Evolutionary conservation across 2,797 vertebrate species (phyloP).

Genomic region (Acanthurus tractus): DNA sequence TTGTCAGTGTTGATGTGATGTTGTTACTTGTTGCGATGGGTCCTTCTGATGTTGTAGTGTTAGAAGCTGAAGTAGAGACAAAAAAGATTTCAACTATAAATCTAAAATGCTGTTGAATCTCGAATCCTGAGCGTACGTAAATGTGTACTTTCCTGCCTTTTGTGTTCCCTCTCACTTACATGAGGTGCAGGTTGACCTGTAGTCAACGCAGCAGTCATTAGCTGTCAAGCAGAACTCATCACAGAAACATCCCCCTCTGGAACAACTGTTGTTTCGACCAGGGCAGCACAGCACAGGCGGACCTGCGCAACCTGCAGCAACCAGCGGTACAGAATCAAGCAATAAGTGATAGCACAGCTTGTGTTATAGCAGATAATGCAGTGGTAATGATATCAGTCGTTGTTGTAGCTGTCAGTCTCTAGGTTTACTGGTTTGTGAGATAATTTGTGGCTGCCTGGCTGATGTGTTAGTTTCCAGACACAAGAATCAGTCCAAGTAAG

Average conservation of each 20-base stretch:
- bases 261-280: conserved; percentile 5
- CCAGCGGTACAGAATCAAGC: neutral
- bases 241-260: conserved; percentile 59
- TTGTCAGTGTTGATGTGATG: neutral
- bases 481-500: neutral
- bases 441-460: neutral
- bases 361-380: neutral
- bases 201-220: conserved; percentile 71
- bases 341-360: neutral
- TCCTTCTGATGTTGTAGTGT: neutral
- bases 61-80: neutral
- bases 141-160: neutral
- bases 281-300: conserved; percentile 72
- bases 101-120: neutral
- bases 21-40: neutral
- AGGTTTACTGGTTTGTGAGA: neutral
- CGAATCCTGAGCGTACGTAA: neutral
- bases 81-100: conserved; percentile 8
- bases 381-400: neutral
- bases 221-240: neutral
- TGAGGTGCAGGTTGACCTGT: conserved; percentile 38
- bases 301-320: conserved; percentile 64
- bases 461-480: neutral
- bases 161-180: conserved; percentile 24
- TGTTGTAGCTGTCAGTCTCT: neutral